Conservation (phyloP, 2,797 vertebrate species). For the Acridotheres tristis region DNA sequence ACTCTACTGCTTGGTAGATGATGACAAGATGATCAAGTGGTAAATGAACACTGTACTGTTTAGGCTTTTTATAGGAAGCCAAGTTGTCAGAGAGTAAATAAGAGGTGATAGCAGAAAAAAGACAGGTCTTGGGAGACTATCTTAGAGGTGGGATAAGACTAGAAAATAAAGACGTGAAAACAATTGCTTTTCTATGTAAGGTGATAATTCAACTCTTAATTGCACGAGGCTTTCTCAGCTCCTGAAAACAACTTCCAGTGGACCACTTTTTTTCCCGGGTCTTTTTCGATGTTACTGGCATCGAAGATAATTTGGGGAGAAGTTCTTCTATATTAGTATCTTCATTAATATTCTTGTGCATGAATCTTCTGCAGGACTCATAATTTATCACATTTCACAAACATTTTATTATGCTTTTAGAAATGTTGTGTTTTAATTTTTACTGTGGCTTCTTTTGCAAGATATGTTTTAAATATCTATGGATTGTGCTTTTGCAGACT, state of each 20-base stretch:
- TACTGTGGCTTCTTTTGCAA: neutral
- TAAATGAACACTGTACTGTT: neutral
- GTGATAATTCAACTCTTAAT: neutral
- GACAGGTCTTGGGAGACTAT: neutral
- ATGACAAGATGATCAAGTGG: neutral
- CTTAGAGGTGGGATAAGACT: neutral
- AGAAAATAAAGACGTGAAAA: neutral
- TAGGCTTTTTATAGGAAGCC: neutral
- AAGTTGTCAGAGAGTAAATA: neutral
- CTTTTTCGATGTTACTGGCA: neutral
- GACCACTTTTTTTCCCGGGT: neutral
- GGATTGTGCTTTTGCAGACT: neutral
- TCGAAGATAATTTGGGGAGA: neutral
- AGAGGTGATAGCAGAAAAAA: neutral
- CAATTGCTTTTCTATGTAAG: neutral
- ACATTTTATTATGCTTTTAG: neutral
- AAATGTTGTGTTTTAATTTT: neutral
- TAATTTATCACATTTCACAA: neutral
- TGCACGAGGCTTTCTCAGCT: neutral
- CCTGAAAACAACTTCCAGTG: fast-evolving
- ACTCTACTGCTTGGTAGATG: neutral
- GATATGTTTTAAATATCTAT: neutral
- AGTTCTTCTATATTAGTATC: neutral
- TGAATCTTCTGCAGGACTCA: neutral
- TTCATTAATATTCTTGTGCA: neutral